These are phyloP conservation scores for Olivierus martensii DNA, from an alignment of 1,140 invertebrate genomes.

Conservation along the genomic window DNA sequence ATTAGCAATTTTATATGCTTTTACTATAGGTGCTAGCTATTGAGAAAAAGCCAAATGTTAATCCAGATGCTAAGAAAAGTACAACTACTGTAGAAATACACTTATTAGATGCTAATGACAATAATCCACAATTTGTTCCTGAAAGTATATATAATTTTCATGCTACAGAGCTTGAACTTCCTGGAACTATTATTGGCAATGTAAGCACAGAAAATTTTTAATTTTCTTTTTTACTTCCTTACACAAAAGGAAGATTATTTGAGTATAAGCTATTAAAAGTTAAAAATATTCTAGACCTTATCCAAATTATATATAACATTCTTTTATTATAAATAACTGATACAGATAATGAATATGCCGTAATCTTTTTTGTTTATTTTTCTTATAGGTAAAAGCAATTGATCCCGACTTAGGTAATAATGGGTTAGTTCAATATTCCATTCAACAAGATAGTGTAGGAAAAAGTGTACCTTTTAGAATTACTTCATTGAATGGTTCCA, in stretches of 20 bases:
- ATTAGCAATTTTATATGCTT: too few species aligned
- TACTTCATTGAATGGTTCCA: constrained; percentile 23
- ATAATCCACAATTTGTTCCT: constrained; percentile 67
- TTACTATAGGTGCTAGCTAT: constrained; percentile 2
- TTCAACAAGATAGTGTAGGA: constrained; percentile 23
- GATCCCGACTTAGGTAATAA: constrained; percentile 25
- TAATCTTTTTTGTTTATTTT: too few species aligned
- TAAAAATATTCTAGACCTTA: too few species aligned
- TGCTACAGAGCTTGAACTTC: constrained; percentile 23
- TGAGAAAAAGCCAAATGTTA: constrained; percentile 23
- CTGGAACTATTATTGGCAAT: constrained; percentile 21
- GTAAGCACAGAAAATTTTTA: constrained; percentile 1
- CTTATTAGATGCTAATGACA: constrained; percentile 70
- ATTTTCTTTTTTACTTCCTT: neutral
- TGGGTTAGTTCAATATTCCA: constrained; percentile 32
- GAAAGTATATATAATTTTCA: constrained; percentile 50
- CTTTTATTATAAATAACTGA: too few species aligned
- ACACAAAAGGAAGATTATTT: neutral
- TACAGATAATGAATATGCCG: too few species aligned
- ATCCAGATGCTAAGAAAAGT: constrained; percentile 17
- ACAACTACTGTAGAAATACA: constrained; percentile 38
- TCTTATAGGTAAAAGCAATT: constrained; percentile 21
- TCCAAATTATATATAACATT: too few species aligned
- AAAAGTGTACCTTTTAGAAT: constrained; percentile 23
- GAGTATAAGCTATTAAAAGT: constrained; percentile 23